These are phyloP conservation scores for Megalops cyprinoides DNA, from an alignment of 2,797 vertebrate species.

Conservation along the genomic window DNA sequence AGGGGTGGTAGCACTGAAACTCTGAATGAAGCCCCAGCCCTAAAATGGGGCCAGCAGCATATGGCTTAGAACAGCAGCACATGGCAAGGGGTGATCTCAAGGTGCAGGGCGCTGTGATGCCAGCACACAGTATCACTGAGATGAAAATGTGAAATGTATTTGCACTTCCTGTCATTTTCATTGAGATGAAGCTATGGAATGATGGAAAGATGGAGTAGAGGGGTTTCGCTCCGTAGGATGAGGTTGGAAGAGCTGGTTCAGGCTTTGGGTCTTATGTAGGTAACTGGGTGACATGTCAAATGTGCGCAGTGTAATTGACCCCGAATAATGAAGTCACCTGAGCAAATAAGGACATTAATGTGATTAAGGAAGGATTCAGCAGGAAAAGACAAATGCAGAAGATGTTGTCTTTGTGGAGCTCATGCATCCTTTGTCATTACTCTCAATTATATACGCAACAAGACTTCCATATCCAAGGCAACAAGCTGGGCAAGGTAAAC, in stretches of 20 bases:
- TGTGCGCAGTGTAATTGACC: neutral
- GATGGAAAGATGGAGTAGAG: too few species aligned
- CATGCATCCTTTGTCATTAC: neutral
- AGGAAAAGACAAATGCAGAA: neutral
- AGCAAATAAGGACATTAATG: constrained; percentile 9
- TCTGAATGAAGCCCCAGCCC: neutral
- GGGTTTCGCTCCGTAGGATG: neutral
- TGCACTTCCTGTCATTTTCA: neutral
- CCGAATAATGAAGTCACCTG: constrained; percentile 3
- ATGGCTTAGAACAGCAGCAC: neutral
- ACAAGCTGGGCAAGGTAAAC: neutral
- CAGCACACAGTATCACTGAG: neutral
- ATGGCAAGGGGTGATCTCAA: neutral
- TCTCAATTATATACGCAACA: neutral
- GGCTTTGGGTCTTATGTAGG: neutral
- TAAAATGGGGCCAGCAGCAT: neutral
- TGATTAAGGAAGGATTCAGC: constrained; percentile 2
- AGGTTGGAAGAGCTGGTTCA: neutral
- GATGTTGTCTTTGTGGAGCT: neutral
- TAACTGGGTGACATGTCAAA: constrained; percentile 2
- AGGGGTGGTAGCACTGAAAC: neutral
- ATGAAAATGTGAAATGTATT: neutral
- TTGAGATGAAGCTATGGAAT: too few species aligned
- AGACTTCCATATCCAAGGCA: constrained; percentile 14
- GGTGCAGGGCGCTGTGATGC: neutral